Evolutionary conservation across 2,113 vertebrate genomes (phyloP), one percentile per base, ranked within the genome.

Genomic region (Brachyhypopomus occidentalis): DNA sequence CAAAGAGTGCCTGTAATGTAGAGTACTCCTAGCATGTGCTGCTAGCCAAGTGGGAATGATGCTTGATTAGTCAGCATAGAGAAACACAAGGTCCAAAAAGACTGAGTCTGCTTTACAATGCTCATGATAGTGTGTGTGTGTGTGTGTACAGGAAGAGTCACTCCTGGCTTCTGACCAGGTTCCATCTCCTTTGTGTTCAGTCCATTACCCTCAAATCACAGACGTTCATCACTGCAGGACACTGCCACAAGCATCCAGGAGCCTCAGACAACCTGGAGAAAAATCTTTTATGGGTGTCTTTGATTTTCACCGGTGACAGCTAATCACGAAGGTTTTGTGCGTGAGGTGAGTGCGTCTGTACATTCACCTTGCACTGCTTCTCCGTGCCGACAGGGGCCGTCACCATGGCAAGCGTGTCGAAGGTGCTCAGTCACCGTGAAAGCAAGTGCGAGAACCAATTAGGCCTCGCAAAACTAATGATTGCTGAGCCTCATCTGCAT

Each of bases 391-490:
- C 79, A 30, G 48, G 56, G 41, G 23, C 66, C 16, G 38, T 75
- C 63, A 64, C 59, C 71, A 56, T 30, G 20, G 36, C 56, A 48
- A 72, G 74, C 75, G 34, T 75, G 45, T 48, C 55, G 45, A 80
- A 86, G 78, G 79, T 2, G 67, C 59, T 73, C 52, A 84, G 80
- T 73, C 59, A 64, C 56, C 19, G 72, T 14, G 70, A 62, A 75
- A 79, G 17, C 41, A 64, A 62, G n/a, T 4, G 63, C 0, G 25
- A 72, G n/a, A 14, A 66, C 64, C 77, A 84, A 84, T 84, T 82
- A 80, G 63, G 78, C 56, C 80, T 11, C 55, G 71, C 75, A 79
- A 81, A 78, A 79, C 77, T 78, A 84, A 86, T 72, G 79, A 82
- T 73, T 22, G 45, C 75, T 70, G 79, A 81, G 75, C 34, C 70